Evolutionary conservation across 1,140 invertebrate genomes (phyloP), one percentile per base, ranked within the genome.

Genomic region (Drosophila baimaii): DNA sequence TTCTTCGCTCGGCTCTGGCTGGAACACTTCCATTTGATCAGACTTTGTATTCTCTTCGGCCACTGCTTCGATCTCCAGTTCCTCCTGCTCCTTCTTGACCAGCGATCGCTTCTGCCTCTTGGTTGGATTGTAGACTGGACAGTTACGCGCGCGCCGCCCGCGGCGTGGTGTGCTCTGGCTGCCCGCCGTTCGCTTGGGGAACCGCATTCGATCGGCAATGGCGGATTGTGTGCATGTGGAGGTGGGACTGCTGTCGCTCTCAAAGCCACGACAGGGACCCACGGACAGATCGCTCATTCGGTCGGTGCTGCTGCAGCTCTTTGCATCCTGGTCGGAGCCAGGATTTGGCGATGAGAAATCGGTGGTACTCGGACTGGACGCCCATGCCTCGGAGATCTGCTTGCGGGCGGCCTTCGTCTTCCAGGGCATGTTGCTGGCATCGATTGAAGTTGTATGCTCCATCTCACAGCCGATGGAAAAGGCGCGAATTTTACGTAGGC

Each of bases 321-420:
- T 41, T 8, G 33, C 29, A 2, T 29, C 52, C 10, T 43, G 17
- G 27, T 59, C 51, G 15, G 46, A 39, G 33, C 37, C 47, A 6
- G 37, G 10, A 15, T 10, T 39, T 2, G 65, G 58, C 15, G 57
- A 51, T 5, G 27, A 15, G 27, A 33, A 9, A 2, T 51, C 46
- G n/a, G 21, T 17, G 33, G 65, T 43, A n/a, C n/a, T n/a, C 37
- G 51, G 25, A 10, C 39, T 44, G 9, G 77, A 58, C 3, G 21
- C 10, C 56, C 51, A 69, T 2, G 59, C 41, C 15, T 88, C 83
- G 3, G 68, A 62, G 12, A 90, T 47, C 56, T 89, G 69, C 35
- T 89, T 89, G 17, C 85, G 74, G 12, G 84, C 84, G 3, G 85
- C 84, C 55, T 89, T 89, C 33, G 84, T 89, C 59, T 64, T 78